A percentile compares a stretch with the other conserved stretches of the same genome.
Evolutionary conservation across 1,140 invertebrate species (phyloP).

Genomic region (Doryteuthis pealeii): DNA sequence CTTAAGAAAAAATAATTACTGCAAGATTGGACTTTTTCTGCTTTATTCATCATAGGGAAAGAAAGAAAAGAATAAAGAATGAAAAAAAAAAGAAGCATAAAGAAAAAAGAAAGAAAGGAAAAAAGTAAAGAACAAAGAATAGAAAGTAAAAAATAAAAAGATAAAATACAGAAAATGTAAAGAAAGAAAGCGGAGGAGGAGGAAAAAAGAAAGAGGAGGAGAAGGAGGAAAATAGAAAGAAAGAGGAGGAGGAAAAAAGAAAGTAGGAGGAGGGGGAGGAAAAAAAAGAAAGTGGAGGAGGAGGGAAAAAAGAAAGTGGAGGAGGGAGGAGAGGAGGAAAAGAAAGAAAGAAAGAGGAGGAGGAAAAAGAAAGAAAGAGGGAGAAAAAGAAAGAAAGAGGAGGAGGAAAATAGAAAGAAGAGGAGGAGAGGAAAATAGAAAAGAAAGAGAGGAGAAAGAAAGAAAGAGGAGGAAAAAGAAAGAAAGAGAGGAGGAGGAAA

Average conservation of each 20-base stretch:
- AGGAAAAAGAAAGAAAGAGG: background rate
- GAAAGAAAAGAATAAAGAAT: background rate
- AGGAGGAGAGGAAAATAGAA: slow-evolving; percentile 4
- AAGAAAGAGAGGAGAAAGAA: slow-evolving; percentile 11
- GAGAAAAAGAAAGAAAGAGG: background rate
- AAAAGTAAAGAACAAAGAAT: no score
- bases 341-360: background rate
- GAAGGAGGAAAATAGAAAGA: slow-evolving; percentile 8
- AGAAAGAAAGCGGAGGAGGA: slow-evolving; percentile 8
- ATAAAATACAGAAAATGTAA: no score
- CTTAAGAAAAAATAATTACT: no score
- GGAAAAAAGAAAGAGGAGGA: slow-evolving; percentile 9
- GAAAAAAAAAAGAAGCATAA: slow-evolving; percentile 10
- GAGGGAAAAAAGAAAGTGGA: background rate
- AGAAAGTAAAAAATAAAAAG: no score
- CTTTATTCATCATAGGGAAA: no score
- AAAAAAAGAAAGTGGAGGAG: background rate
- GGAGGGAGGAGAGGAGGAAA: background rate
- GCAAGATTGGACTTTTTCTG: no score
- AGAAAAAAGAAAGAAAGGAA: no score
- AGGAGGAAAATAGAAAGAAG: background rate
- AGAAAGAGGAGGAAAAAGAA: no score
- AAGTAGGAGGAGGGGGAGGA: background rate
- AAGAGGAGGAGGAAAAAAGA: slow-evolving; percentile 7
- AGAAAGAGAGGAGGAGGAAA: no score